Evolutionary conservation across 1,140 invertebrate species (phyloP).

Genomic region (Triops cancriformis): DNA sequence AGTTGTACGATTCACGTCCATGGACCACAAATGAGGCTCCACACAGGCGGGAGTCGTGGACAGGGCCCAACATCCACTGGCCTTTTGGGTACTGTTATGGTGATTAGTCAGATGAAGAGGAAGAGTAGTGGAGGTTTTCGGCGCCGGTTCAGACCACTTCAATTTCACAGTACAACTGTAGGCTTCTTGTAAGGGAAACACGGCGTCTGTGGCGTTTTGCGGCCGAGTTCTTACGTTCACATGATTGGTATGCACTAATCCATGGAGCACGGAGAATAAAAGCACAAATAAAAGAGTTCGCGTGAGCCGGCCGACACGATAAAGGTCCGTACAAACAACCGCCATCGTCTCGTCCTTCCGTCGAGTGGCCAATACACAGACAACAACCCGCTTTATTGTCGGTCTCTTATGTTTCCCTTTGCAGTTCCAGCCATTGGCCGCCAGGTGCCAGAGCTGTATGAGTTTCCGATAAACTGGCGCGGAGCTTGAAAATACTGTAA

Average conservation of each 20-base stretch:
- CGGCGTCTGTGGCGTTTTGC: neutral
- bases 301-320: neutral
- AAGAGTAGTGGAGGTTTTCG: neutral
- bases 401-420: neutral
- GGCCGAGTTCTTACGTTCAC: neutral
- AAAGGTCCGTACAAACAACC: neutral
- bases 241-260: neutral
- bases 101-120: neutral
- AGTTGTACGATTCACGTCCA: neutral
- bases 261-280: neutral
- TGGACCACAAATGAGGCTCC: neutral
- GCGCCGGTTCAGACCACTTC: neutral
- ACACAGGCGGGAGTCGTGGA: neutral
- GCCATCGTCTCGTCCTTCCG: neutral
- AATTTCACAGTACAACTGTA: neutral
- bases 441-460: neutral
- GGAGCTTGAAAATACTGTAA: neutral
- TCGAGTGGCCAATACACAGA: neutral
- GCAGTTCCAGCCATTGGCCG: neutral
- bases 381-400: neutral
- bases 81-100: neutral
- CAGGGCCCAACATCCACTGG: neutral
- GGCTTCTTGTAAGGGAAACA: neutral
- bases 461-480: neutral
- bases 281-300: neutral